Evolutionary conservation across 1,140 invertebrate genomes (phyloP), one percentile per base, ranked within the genome.

Genomic region (Cecropterus lyciades): DNA sequence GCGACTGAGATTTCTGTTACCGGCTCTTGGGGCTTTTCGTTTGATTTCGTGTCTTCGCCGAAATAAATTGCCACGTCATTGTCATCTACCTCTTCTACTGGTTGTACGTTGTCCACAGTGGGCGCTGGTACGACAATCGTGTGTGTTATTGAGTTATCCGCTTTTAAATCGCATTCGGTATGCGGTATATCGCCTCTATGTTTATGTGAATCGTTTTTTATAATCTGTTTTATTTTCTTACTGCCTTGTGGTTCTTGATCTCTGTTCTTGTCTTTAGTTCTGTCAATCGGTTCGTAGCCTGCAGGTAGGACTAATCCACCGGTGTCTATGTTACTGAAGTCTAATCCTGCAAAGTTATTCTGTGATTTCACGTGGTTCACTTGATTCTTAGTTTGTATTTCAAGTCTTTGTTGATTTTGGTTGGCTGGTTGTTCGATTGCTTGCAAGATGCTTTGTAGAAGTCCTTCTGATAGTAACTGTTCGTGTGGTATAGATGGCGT

Each of bases 381-480:
- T 53, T 66, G 70, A 60, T 63, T 73, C 24, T 75, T 72, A n/a
- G 52, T 53, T 57, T 72, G 68, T 16, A 65, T 69, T 52, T 66
- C 53, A 0, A 73, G 70, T 37, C n/a, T n/a, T n/a, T n/a, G n/a
- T n/a, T 24, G 20, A 24, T 24, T 60, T 48, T 8, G 73, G 57
- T 37, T 71, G 55, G 65, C 69, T 65, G 68, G 70, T 13, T 90
- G 82, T 60, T 91, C 89, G n/a, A 89, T 90, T 0, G 90, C 88
- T 72, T 89, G 86, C 2, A 97, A 83, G 55, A 97, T 97, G 48
- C 96, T 95, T 78, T 97, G 96, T 4, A 97, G 82, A 0, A 97
- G 89, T 6, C 95, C 96, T 77, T 96, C 94, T 0, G 95, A 96
- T 8, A 97, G 79, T 0, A 97, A 93, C 75, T 96, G 95, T 15